Evolutionary conservation across 1,140 invertebrate genomes (phyloP).

Genomic region (Portunus trituberculatus): DNA sequence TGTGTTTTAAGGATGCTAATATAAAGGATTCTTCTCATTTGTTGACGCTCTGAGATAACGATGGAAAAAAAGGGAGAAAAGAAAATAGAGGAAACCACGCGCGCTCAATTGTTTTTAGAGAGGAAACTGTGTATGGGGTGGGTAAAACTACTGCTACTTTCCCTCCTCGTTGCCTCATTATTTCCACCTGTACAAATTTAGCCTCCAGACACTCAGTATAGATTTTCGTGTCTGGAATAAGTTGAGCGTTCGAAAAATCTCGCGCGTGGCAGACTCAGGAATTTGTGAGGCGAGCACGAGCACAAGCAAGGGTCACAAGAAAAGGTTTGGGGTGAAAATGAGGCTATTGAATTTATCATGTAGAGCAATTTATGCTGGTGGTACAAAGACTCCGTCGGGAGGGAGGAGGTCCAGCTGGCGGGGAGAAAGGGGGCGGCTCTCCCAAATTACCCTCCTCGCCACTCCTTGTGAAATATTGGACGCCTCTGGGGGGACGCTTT

Average conservation of each 20-base stretch:
- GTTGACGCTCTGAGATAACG: too few relatives aligned
- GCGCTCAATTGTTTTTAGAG: too few relatives aligned
- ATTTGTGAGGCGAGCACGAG: conserved; percentile 38
- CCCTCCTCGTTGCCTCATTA: conserved; percentile 4
- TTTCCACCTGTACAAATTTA: conserved; percentile 44
- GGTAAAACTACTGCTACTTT: background rate
- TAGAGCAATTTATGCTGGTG: conserved; percentile 36
- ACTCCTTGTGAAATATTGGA: conserved; percentile 48
- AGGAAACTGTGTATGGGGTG: too few relatives aligned
- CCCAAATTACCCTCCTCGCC: conserved; percentile 23
- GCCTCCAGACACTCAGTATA: background rate
- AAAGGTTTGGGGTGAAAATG: conserved; percentile 30
- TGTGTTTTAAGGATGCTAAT: too few relatives aligned
- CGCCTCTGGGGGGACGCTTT: background rate
- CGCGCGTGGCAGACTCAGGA: conserved; percentile 26
- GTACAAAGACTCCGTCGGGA: background rate
- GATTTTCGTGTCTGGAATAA: conserved; percentile 32
- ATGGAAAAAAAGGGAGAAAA: too few relatives aligned
- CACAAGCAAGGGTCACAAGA: background rate
- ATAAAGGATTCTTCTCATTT: too few relatives aligned
- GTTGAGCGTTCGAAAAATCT: conserved; percentile 27
- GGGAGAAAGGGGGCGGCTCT: background rate
- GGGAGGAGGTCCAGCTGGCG: background rate
- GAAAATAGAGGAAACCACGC: too few relatives aligned
- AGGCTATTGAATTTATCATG: conserved; percentile 56